A percentile compares a stretch with the other conserved stretches of the same genome.
These are phyloP conservation scores for Rhorus exstirpatorius DNA, from an alignment of 2,888 invertebrate species.

Conservation along the genomic window DNA sequence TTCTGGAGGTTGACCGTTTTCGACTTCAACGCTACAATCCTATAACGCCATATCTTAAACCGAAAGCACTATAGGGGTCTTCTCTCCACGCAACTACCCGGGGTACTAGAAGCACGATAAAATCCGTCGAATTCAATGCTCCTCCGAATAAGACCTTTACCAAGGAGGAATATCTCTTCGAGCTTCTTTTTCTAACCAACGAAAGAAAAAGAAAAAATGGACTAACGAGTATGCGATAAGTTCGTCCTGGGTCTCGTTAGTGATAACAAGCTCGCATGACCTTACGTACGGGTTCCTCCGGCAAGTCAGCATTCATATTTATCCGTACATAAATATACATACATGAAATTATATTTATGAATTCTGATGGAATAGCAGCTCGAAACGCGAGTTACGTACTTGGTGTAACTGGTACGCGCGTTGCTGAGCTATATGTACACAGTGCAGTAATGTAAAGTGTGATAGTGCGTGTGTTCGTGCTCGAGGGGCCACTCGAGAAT, in stretches of 20 bases:
- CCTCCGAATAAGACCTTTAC: too few relatives aligned
- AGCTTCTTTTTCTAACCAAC: conserved; percentile 6
- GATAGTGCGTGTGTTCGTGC: conserved; percentile 59
- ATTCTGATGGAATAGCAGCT: conserved; percentile 45
- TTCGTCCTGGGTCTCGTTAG: conserved; percentile 42
- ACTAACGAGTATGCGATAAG: conserved; percentile 23
- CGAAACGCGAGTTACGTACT: conserved; percentile 40
- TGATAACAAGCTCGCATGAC: conserved; percentile 32
- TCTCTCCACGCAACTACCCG: too few relatives aligned
- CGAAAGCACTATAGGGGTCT: too few relatives aligned
- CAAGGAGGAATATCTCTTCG: too few relatives aligned
- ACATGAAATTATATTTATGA: conserved; percentile 40
- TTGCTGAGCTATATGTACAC: conserved; percentile 37
- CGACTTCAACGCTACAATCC: too few relatives aligned
- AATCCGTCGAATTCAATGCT: too few relatives aligned
- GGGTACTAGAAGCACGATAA: too few relatives aligned
- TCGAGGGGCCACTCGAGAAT: conserved; percentile 65
- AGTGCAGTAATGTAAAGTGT: conserved; percentile 34
- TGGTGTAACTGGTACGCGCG: neutral
- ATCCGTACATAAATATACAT: neutral
- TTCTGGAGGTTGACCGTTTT: too few relatives aligned
- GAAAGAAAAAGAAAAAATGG: neutral
- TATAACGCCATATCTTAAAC: too few relatives aligned
- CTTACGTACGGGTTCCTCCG: neutral
- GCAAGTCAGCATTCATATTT: neutral